Base-by-base conservation (phyloP, 2,797 vertebrate genomes). In the Pangasius macronema region DNA sequence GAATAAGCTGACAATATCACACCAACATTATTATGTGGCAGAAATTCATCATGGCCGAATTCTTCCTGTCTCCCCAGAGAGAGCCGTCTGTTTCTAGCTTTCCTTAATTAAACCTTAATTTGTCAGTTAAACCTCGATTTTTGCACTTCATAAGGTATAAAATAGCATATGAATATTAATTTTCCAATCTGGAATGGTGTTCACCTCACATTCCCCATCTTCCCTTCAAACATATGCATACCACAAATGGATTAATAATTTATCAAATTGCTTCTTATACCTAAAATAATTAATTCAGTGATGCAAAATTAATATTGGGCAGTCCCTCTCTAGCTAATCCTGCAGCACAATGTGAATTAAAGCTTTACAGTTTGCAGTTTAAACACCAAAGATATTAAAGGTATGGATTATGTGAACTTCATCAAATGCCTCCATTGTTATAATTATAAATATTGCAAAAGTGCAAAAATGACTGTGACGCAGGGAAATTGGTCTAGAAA, bases 131-230 rank as follows among this genome's bases (percentile, higher is more conserved):
- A 93, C 90, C 77, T 89, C 75, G 81, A 94, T 93, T 88, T 93
- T 91, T 89, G 84, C 87, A 90, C 89, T 93, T 96, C 93, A 94
- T 95, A 65, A 82, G 27, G 22, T 61, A 65, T 96, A 95, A 94
- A 96, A 96, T 93, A 96, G 95, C 95, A 96, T 94, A 97, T 98
- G 95, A 98, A 98, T 98, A 97, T 98, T 97, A 97, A 99, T 97
- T 93, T 95, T 93, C 92, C 94, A 93, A 96, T 97, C 96, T 95
- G 95, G 96, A 97, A 93, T 92, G 91, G 90, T 91, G 89, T 91
- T 94, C 93, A 94, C 94, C 93, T 95, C 93, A 92, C 89, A 55
- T 86, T 90, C 91, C 89, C 89, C 51, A 76, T 89, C 91, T 92
- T 91, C 86, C 85, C 89, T 91, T 93, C 89, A 93, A 95, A 94